Percentiles rank a stretch among this genome's conserved stretches.
Evolutionary conservation across 2,888 invertebrate species (phyloP).

Genomic region (Hoplodrina blanda): DNA sequence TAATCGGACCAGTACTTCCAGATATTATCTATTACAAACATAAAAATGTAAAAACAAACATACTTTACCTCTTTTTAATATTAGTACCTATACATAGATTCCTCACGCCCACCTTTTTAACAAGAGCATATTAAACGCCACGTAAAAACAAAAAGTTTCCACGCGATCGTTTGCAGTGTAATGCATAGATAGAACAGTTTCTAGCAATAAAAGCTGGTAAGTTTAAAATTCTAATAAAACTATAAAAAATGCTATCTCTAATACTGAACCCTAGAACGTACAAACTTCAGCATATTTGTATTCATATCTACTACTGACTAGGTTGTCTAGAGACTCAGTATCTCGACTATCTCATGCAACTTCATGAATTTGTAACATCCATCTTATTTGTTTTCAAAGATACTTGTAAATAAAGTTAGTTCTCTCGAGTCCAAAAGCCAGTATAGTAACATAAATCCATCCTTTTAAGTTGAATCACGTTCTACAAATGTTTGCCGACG

Average conservation of each 20-base stretch:
- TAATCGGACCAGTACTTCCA: too few relatives aligned
- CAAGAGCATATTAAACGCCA: neutral
- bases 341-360: constrained; percentile 67
- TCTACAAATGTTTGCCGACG: constrained; percentile 85
- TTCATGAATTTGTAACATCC: constrained; percentile 79
- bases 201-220: constrained; percentile 21
- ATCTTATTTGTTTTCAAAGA: constrained; percentile 76
- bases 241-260: constrained; percentile 40
- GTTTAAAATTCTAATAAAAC: constrained; percentile 39
- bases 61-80: too few relatives aligned
- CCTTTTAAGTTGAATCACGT: constrained; percentile 86
- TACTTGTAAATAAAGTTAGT: constrained; percentile 79
- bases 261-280: constrained; percentile 25
- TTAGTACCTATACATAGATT: neutral
- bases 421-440: constrained; percentile 76
- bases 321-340: constrained; percentile 61
- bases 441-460: constrained; percentile 81
- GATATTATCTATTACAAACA: too few relatives aligned
- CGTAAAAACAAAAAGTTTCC: neutral
- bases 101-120: neutral
- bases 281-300: constrained; percentile 59
- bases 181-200: neutral
- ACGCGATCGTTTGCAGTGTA: neutral
- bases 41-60: too few relatives aligned
- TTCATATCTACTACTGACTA: constrained; percentile 63